Evolutionary conservation across 2,797 vertebrate species (phyloP).

Genomic region (Etheostoma nigrum): DNA sequence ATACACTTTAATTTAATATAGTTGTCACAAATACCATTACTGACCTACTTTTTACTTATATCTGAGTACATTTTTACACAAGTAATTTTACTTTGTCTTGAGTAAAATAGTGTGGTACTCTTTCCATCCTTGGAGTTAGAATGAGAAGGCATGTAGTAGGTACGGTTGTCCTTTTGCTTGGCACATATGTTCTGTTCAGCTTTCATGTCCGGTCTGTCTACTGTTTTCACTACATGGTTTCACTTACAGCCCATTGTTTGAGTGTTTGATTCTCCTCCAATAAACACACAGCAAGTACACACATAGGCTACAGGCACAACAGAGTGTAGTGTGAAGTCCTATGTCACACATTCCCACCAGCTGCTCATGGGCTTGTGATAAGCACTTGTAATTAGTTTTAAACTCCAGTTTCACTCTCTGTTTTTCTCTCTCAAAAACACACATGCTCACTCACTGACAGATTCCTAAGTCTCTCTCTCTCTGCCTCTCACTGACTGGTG

Average conservation of each 20-base stretch:
- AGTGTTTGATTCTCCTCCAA: slow-evolving; percentile 47
- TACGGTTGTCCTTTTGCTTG: background rate
- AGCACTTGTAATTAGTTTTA: slow-evolving; percentile 78
- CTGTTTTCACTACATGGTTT: slow-evolving; percentile 33
- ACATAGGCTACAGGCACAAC: slow-evolving; percentile 15
- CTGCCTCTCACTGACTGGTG: slow-evolving; percentile 37
- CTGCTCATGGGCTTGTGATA: slow-evolving; percentile 71
- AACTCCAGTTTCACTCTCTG: slow-evolving; percentile 49
- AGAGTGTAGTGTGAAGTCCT: slow-evolving; percentile 44
- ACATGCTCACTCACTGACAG: slow-evolving; percentile 22
- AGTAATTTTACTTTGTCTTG: background rate
- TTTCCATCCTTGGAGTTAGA: slow-evolving; percentile 3
- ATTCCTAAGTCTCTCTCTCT: slow-evolving; percentile 55
- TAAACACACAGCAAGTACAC: slow-evolving; percentile 23
- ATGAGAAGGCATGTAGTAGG: background rate
- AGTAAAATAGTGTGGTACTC: background rate
- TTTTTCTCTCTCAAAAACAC: slow-evolving; percentile 34
- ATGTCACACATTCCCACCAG: slow-evolving; percentile 74
- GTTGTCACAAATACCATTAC: background rate
- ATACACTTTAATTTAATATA: background rate
- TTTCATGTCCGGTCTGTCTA: slow-evolving; percentile 26
- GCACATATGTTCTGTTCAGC: slow-evolving; percentile 33
- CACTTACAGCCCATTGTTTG: slow-evolving; percentile 50
- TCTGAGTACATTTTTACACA: background rate
- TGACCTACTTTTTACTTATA: background rate